Evolutionary conservation across 2,888 invertebrate genomes (phyloP), one percentile per base, ranked within the genome.

Genomic region (Rhingia rostrata): DNA sequence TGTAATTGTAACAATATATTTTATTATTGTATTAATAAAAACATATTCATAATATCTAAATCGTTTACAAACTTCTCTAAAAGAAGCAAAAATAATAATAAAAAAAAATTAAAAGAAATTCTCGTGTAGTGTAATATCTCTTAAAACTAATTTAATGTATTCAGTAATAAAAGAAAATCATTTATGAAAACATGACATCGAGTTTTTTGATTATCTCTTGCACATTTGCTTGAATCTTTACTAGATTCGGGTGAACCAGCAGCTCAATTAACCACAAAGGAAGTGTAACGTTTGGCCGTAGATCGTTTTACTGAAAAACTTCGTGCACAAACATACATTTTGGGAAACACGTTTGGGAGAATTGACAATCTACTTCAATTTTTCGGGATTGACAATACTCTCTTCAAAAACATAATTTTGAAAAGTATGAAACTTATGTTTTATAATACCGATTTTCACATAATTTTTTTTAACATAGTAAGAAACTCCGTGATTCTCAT

Each of bases 21-120:
- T 77, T 77, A 78, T 78, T 78, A 78, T 70, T 78, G 70, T 70
- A 70, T 64, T 58, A 78, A 78, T 70, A 78, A 70, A 78, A 39
- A 70, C n/a, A 78, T 78, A 78, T 78, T 78, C 78, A 41, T 64
- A 70, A 70, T 77, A 64, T 70, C 64, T 73, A 66, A 79, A 64
- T 43, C 49, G 78, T 70, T 78, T 64, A 63, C 32, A 56, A 78
- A 63, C 78, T 78, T 78, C 78, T 78, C 47, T 70, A 70, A 9
- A 78, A 70, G 78, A 70, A 78, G 70, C 60, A 61, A 77, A 61
- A 69, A 77, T 63, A 47, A 64, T 70, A 47, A 54, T 14, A 39
- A 69, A 70, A 49, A n/a, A 66, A 51, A 58, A 9, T 4, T 9
- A 61, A 54, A 78, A 49, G 3, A 39, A 63, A 70, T 70, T 77